Evolutionary conservation across 2,797 vertebrate species (phyloP), one percentile per base, ranked within the genome.

Genomic region (Cichlasoma orientale): DNA sequence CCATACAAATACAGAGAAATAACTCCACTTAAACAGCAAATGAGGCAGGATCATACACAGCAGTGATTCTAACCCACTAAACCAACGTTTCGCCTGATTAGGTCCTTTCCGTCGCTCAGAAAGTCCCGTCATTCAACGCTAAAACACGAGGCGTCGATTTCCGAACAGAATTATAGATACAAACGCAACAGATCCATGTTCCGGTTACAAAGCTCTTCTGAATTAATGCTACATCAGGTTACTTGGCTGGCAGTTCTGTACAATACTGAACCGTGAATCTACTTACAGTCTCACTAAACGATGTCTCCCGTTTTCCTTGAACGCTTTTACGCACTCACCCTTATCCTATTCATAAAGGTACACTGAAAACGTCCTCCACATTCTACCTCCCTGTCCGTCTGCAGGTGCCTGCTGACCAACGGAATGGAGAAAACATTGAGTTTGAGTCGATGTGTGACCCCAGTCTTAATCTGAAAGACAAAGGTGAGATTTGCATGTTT

Each of bases 11-110:
- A 77, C 75, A 75, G 55, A 57, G 44, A 82, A 82, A 25, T 41
- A 57, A 82, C 79, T 82, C 71, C 71, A 86, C 53, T 69, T 80
- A 50, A 56, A 77, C 69, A 80, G 73, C 84, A 82, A 83, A 82
- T 44, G 3, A 82, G 56, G 41, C 57, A 8, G 38, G 36, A 81
- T 47, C 27, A 70, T 44, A 85, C 77, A 77, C 72, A 52, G 82
- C 36, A 87, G 44, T 23, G 11, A 59, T 57, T 83, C 52, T 72
- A 68, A 70, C 74, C 72, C 63, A 82, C 52, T 72, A 56, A 77
- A 75, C 52, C 50, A 56, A 82, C 21, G 27, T 54, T 81, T 81
- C 19, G 50, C 36, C 57, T 29, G 50, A 83, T 78, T 21, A 75
- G 5, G 44, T 56, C 50, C 16, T 70, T 77, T 61, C 18, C 0